Evolutionary conservation across 1,140 invertebrate genomes (phyloP).

Genomic region (Agrypnia vestita): DNA sequence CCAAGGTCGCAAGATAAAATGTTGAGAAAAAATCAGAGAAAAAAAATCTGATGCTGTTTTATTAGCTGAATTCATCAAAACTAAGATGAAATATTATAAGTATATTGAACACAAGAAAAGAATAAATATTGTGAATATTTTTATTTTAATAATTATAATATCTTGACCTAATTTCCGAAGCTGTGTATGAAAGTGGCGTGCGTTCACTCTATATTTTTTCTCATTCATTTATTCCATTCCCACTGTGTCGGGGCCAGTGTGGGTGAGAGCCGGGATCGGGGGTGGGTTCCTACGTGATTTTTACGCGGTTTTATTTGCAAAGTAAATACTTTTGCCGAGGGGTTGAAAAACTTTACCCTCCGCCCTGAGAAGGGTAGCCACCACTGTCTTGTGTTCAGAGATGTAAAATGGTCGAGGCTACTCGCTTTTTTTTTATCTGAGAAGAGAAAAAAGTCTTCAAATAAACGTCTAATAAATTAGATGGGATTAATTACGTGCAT

Average conservation of each 20-base stretch:
- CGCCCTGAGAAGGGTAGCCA: neutral
- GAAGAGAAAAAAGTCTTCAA: too few relatives aligned
- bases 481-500: too few relatives aligned
- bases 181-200: neutral
- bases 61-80: too few relatives aligned
- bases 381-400: conserved; percentile 10
- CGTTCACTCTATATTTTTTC: neutral
- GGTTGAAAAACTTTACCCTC: conserved; percentile 5
- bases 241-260: neutral
- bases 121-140: too few relatives aligned
- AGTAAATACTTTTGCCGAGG: conserved; percentile 28
- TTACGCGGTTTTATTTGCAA: conserved; percentile 38
- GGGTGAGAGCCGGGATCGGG: neutral
- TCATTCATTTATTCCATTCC: conserved; percentile 24
- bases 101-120: too few relatives aligned
- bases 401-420: conserved; percentile 19
- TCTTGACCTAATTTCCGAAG: neutral
- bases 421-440: neutral
- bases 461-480: too few relatives aligned
- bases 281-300: conserved; percentile 28
- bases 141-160: neutral
- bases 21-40: too few relatives aligned
- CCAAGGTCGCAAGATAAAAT: too few relatives aligned
- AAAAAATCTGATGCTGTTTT: too few relatives aligned
- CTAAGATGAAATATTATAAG: too few relatives aligned